A percentile compares a stretch with the other conserved stretches of the same genome.
These are phyloP conservation scores for Pampus argenteus DNA, from an alignment of 2,797 vertebrate species.

Conservation along the genomic window DNA sequence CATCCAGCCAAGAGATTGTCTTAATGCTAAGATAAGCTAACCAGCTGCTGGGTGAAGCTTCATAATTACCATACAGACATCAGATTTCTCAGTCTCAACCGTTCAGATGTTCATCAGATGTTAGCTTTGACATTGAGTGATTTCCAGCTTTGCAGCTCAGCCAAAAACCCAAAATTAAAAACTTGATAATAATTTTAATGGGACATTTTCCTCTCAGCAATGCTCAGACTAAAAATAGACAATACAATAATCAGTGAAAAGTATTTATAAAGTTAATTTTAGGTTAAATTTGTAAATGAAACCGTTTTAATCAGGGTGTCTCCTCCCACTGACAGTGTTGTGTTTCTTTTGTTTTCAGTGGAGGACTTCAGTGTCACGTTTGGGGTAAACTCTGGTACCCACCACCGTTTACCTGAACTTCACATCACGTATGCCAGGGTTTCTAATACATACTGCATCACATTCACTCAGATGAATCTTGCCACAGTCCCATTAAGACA, in stretches of 20 bases:
- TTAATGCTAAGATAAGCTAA: not conserved
- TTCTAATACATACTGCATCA: constrained; percentile 3
- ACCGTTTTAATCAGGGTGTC: not conserved
- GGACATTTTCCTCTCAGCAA: not conserved
- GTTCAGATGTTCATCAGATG: not conserved
- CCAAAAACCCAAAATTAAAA: not conserved
- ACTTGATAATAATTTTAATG: not conserved
- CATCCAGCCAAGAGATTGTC: too few relatives aligned
- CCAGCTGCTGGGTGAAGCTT: not conserved
- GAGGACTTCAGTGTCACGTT: not conserved
- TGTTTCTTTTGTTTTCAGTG: too few relatives aligned
- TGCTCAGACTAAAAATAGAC: not conserved
- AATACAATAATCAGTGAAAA: not conserved
- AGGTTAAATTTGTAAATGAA: not conserved
- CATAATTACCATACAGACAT: not conserved
- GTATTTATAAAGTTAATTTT: constrained; percentile 2
- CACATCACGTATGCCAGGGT: not conserved
- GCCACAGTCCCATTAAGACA: constrained; percentile 10
- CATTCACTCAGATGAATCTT: not conserved
- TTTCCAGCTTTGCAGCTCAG: not conserved
- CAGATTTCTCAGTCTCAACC: not conserved
- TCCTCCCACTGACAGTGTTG: too few relatives aligned
- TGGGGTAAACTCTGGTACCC: not conserved
- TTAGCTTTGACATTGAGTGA: not conserved
- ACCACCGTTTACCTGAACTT: not conserved